Conservation (phyloP, 2,888 invertebrate species). For the Masnerella sp. region DNA sequence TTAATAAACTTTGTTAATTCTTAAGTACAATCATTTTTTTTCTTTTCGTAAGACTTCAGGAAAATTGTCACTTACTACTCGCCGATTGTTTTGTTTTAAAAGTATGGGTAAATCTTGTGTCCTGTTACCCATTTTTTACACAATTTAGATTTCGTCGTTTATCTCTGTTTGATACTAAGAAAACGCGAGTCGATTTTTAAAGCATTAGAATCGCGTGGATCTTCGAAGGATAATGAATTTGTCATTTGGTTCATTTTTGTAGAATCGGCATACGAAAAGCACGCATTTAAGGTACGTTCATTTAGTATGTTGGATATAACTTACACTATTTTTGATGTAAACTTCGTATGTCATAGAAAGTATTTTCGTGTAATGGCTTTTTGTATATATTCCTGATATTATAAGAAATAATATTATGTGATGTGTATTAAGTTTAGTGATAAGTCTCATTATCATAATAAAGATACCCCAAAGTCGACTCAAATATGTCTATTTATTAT, state of each 20-base stretch:
- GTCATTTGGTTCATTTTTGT: constrained; percentile 45
- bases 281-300: constrained; percentile 60
- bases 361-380: constrained; percentile 73
- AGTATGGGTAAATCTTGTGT: constrained; percentile 33
- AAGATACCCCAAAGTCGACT: constrained; percentile 63
- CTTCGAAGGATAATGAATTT: constrained; percentile 47
- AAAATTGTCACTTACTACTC: not conserved
- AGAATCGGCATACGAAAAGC: constrained; percentile 52
- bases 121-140: constrained; percentile 36
- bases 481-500: constrained; percentile 30
- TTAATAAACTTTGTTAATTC: constrained; percentile 37
- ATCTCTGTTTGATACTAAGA: constrained; percentile 48
- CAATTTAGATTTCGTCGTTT: constrained; percentile 39
- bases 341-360: constrained; percentile 67
- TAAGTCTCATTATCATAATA: constrained; percentile 72
- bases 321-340: constrained; percentile 67
- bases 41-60: not conserved
- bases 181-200: constrained; percentile 51
- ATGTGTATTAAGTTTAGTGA: constrained; percentile 74
- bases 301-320: constrained; percentile 58
- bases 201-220: constrained; percentile 30
- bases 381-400: constrained; percentile 76
- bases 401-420: constrained; percentile 69
- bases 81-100: constrained; percentile 37
- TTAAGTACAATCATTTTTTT: constrained; percentile 2